A percentile compares a stretch with the other conserved stretches of the same genome.
Conservation (phyloP, 2,113 vertebrate species). For the Toxostoma redivivum region DNA sequence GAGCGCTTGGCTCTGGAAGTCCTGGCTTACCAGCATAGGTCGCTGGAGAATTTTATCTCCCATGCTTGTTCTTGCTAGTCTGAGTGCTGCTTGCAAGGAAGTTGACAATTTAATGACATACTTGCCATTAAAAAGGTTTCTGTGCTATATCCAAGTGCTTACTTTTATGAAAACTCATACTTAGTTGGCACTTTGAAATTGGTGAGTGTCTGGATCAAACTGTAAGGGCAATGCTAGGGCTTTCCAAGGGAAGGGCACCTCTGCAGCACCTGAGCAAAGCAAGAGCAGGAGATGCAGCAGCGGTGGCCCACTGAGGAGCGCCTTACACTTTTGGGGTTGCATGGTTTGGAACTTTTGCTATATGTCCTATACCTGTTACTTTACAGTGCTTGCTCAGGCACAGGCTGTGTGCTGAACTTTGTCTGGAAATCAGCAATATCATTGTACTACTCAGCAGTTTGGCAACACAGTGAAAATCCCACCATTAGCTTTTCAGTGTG, state of each 20-base stretch:
- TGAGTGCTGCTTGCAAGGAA: background rate
- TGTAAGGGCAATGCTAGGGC: background rate
- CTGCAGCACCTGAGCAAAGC: background rate
- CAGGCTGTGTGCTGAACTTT: background rate
- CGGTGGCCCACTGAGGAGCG: background rate
- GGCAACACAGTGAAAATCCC: background rate
- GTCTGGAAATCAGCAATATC: background rate
- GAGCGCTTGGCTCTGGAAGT: fast-evolving
- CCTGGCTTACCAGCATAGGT: background rate
- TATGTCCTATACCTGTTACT: background rate
- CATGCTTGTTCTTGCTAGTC: fast-evolving
- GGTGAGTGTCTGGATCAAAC: background rate
- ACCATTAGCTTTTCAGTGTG: background rate
- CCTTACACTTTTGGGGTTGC: fast-evolving
- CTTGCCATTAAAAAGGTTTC: background rate
- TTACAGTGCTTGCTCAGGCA: background rate
- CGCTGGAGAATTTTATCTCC: background rate
- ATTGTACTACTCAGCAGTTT: background rate
- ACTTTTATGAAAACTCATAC: background rate
- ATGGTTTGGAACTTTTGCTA: background rate
- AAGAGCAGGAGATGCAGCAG: background rate
- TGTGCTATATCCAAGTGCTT: background rate
- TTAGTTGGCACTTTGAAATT: background rate
- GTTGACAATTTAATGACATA: background rate
- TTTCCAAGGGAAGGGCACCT: background rate